phyloP scores from a whole-genome alignment of 2,888 invertebrate genomes.

The Aleiodes leptofemur region DNA sequence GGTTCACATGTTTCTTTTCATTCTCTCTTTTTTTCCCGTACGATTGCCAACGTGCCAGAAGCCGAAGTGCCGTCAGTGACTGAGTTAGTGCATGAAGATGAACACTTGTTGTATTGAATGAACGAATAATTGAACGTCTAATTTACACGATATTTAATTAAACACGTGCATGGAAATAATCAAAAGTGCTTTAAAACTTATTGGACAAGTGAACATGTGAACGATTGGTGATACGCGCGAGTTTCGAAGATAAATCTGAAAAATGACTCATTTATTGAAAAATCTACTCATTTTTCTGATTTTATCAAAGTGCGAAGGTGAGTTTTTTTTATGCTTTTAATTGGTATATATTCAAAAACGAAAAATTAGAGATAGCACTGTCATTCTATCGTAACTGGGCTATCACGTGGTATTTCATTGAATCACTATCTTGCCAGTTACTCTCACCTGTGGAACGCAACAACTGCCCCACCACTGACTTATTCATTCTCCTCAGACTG shows the following conservation, averaged over 20 bases:
- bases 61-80: too few relatives aligned
- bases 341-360: neutral
- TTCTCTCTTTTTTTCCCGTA: too few relatives aligned
- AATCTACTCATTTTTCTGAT: neutral
- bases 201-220: too few relatives aligned
- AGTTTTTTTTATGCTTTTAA: neutral
- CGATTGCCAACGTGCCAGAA: too few relatives aligned
- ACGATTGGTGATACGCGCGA: too few relatives aligned
- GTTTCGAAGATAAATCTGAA: neutral
- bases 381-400: neutral
- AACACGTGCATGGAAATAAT: too few relatives aligned
- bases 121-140: too few relatives aligned
- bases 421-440: constrained; percentile 11
- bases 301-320: constrained; percentile 1
- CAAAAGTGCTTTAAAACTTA: too few relatives aligned
- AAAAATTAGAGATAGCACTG: neutral
- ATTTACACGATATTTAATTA: too few relatives aligned
- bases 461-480: neutral
- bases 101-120: too few relatives aligned
- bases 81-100: too few relatives aligned
- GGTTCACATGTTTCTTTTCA: too few relatives aligned
- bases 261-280: neutral
- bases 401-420: constrained; percentile 25
- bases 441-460: constrained; percentile 19
- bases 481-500: neutral